Conservation (phyloP, 2,888 invertebrate species). For the Dichetophora obliterata region DNA sequence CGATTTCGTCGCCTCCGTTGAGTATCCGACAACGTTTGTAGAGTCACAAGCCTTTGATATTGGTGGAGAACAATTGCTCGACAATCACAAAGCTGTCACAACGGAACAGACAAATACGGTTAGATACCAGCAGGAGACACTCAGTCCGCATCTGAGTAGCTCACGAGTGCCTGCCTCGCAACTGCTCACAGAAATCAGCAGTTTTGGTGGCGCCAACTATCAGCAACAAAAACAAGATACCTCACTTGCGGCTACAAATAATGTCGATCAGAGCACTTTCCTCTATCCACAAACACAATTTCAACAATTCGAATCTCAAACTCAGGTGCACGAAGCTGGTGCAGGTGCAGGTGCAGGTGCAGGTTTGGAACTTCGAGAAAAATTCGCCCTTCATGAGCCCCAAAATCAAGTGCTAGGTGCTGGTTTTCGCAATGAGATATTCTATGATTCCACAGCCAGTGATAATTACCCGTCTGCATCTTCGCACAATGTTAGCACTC, state of each 20-base stretch:
- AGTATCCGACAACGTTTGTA: conserved; percentile 79
- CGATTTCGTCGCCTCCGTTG: conserved; percentile 79
- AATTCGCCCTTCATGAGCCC: background rate
- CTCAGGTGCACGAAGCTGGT: conserved; percentile 14
- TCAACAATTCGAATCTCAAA: conserved; percentile 27
- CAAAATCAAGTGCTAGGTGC: background rate
- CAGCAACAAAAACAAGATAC: conserved; percentile 23
- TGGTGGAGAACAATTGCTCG: conserved; percentile 41
- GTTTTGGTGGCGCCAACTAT: conserved; percentile 41
- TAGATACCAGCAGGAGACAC: conserved; percentile 58
- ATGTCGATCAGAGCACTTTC: conserved; percentile 49
- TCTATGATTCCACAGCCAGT: conserved; percentile 37
- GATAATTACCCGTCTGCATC: conserved; percentile 61
- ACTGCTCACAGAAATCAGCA: conserved; percentile 60
- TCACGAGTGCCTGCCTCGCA: conserved; percentile 60
- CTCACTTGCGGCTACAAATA: conserved; percentile 24
- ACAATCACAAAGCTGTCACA: conserved; percentile 45
- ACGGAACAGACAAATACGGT: conserved; percentile 52
- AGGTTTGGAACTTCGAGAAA: background rate
- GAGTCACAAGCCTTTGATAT: conserved; percentile 72
- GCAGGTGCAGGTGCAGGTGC: conserved; percentile 17
- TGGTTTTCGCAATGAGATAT: background rate
- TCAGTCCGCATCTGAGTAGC: conserved; percentile 56
- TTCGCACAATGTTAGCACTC: conserved; percentile 50
- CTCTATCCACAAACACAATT: conserved; percentile 45